phyloP scores from a whole-genome alignment of 92 coral and sea anemone genomes.

The Bergia sp. region DNA sequence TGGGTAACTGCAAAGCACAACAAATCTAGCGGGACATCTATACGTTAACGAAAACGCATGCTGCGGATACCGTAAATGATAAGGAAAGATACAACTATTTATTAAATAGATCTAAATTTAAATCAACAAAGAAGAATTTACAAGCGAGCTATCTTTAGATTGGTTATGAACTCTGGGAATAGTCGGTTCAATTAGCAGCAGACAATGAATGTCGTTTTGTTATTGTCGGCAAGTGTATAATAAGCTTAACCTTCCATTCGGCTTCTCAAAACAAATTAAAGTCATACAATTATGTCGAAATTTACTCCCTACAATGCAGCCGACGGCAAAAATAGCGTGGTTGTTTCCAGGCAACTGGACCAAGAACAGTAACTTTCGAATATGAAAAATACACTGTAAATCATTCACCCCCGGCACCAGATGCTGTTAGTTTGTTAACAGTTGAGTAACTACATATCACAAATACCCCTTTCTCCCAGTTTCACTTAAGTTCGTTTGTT shows the following conservation, averaged over 20 bases:
- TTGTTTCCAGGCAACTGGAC: neutral
- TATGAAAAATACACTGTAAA: neutral
- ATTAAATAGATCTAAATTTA: slow-evolving; percentile 22
- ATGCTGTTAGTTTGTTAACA: neutral
- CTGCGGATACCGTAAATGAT: neutral
- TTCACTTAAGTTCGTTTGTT: neutral
- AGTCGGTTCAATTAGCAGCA: slow-evolving; percentile 17
- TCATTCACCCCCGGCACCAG: neutral
- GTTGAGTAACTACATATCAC: neutral
- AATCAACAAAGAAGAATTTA: slow-evolving; percentile 4
- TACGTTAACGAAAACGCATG: neutral
- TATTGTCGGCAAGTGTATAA: slow-evolving; percentile 12
- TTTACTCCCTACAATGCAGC: slow-evolving; percentile 17
- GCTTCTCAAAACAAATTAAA: slow-evolving; percentile 28
- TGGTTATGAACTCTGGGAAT: slow-evolving; percentile 25
- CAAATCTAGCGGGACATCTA: neutral
- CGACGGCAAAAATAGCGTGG: neutral
- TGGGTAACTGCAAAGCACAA: neutral
- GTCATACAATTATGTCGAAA: neutral
- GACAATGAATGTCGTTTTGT: slow-evolving; percentile 23
- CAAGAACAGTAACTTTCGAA: neutral
- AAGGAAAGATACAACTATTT: slow-evolving; percentile 16
- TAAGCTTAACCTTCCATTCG: slow-evolving; percentile 7
- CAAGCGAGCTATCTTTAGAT: slow-evolving; percentile 20
- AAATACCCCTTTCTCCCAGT: neutral